Percentiles rank a stretch among this genome's conserved stretches.
phyloP scores from a whole-genome alignment of 2,888 invertebrate genomes.

The Pseudococcus jackbeardsleyi region DNA sequence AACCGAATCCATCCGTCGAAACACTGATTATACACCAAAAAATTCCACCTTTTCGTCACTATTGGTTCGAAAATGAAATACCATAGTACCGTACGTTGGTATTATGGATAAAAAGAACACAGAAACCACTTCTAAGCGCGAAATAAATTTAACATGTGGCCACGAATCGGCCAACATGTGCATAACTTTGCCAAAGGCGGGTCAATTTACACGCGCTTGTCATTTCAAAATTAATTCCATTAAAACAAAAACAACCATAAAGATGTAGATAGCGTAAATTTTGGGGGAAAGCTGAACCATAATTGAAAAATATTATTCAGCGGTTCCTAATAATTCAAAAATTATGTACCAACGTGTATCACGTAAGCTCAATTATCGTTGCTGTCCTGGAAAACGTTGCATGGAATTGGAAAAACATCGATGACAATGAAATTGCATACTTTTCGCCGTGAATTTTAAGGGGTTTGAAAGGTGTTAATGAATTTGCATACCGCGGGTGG shows the following conservation, averaged over 20 bases:
- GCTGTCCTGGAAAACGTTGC: background rate
- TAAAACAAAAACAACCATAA: constrained; percentile 48
- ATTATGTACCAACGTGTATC: background rate
- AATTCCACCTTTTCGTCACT: background rate
- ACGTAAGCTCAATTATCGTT: background rate
- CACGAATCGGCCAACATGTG: background rate
- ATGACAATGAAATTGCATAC: background rate
- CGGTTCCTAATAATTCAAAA: background rate
- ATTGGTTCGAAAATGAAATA: background rate
- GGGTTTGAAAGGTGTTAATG: background rate
- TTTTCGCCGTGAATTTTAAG: background rate
- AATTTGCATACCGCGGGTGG: background rate
- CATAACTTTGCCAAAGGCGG: constrained; percentile 40
- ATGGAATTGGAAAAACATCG: background rate
- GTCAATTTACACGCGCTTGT: constrained; percentile 52
- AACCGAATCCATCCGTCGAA: background rate
- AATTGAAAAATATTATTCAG: constrained; percentile 26
- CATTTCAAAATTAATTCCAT: constrained; percentile 48
- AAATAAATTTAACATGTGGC: constrained; percentile 39
- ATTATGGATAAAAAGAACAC: background rate
- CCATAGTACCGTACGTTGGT: background rate
- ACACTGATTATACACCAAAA: background rate
- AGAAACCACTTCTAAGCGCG: background rate
- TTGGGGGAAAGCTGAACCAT: constrained; percentile 28
- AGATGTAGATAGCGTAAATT: constrained; percentile 48